Conservation (phyloP, 2,113 vertebrate genomes). For the Anoura caudifer region DNA sequence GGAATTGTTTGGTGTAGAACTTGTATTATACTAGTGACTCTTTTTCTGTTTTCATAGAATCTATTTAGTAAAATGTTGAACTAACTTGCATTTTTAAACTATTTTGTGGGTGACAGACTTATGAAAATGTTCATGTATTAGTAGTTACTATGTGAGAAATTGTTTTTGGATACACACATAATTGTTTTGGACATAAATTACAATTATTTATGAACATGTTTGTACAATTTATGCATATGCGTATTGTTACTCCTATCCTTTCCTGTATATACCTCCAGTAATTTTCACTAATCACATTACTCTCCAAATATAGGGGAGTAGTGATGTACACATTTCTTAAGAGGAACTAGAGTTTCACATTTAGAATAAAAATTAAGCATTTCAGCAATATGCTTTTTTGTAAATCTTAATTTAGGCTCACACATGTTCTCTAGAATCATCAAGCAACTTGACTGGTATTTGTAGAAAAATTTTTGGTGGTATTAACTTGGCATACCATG, state of each 20-base stretch:
- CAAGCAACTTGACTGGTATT: not conserved
- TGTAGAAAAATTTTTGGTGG: constrained; percentile 1
- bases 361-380: not conserved
- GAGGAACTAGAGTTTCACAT: not conserved
- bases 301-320: not conserved
- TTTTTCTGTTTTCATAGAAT: not conserved
- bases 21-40: not conserved
- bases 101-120: not conserved
- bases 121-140: constrained; percentile 10
- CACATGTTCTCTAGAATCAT: not conserved
- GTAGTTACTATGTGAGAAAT: not conserved
- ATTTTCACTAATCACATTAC: not conserved
- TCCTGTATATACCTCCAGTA: not conserved
- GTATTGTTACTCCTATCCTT: not conserved
- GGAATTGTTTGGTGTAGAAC: not conserved
- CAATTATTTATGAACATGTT: not conserved
- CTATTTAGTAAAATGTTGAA: constrained; percentile 8
- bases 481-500: not conserved
- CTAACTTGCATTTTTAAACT: not conserved
- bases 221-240: not conserved
- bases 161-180: not conserved
- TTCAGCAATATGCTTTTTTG: not conserved
- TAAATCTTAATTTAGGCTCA: constrained; percentile 3
- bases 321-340: not conserved
- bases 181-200: not conserved